Evolutionary conservation across 2,113 vertebrate species (phyloP).

Genomic region (Hymenochirus boettgeri): DNA sequence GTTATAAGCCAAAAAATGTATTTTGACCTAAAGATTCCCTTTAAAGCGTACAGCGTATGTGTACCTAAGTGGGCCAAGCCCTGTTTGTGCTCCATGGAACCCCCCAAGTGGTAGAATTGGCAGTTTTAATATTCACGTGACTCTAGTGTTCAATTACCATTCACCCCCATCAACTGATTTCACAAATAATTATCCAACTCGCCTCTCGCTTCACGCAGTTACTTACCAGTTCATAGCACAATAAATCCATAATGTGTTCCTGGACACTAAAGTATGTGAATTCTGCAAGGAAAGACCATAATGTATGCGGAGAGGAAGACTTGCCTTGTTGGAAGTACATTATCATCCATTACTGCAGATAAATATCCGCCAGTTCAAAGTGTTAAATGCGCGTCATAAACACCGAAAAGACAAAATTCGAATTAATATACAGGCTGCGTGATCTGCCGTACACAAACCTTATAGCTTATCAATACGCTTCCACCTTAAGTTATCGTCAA

Average conservation of each 20-base stretch:
- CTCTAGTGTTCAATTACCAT: constrained; percentile 13
- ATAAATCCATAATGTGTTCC: constrained; percentile 32
- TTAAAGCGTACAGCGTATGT: too few species aligned
- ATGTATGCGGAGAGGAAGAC: constrained; percentile 30
- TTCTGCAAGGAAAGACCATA: constrained; percentile 23
- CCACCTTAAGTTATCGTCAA: constrained; percentile 39
- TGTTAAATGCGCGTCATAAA: constrained; percentile 40
- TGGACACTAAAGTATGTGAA: constrained; percentile 33
- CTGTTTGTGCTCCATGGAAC: too few species aligned
- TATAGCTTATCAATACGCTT: constrained; percentile 36
- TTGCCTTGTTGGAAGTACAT: constrained; percentile 38
- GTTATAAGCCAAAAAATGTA: too few species aligned
- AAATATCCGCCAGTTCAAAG: constrained; percentile 40
- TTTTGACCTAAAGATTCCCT: too few species aligned
- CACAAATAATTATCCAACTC: constrained; percentile 30
- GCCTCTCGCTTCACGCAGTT: constrained; percentile 4
- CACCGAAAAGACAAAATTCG: constrained; percentile 24
- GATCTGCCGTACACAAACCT: constrained; percentile 28
- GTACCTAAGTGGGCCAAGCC: too few species aligned
- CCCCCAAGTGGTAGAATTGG: too few species aligned
- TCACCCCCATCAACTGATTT: constrained; percentile 14
- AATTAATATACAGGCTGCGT: constrained; percentile 38
- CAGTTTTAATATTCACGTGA: background rate
- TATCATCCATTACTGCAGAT: constrained; percentile 41
- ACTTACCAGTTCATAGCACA: constrained; percentile 34